Evolutionary conservation across 2,113 vertebrate species (phyloP).

Genomic region (Prolemur simus): DNA sequence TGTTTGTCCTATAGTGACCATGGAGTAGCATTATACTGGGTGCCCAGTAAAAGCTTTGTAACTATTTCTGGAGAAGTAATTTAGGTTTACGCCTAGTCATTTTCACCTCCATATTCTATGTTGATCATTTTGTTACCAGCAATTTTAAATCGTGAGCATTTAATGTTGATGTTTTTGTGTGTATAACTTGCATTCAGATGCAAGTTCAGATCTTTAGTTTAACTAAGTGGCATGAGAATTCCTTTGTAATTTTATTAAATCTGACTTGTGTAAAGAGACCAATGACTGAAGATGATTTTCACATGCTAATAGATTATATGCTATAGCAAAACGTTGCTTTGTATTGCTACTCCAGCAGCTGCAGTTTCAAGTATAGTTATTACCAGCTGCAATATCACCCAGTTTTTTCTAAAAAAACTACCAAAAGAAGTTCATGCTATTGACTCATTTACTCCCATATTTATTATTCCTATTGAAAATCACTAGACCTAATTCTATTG

Average conservation of each 20-base stretch:
- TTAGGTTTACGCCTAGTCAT: not conserved
- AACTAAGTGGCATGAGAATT: constrained; percentile 74
- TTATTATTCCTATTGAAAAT: constrained; percentile 85
- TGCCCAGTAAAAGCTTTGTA: not conserved
- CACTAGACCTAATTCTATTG: constrained; percentile 82
- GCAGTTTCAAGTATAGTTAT: constrained; percentile 83
- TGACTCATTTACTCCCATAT: constrained; percentile 85
- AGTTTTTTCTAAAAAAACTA: constrained; percentile 68
- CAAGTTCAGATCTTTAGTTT: not conserved
- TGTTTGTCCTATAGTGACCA: not conserved
- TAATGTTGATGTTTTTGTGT: constrained; percentile 17
- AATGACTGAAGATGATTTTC: constrained; percentile 70
- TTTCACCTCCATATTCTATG: not conserved
- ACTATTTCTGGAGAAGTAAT: not conserved
- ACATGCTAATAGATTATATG: constrained; percentile 81
- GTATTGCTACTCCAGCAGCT: constrained; percentile 77
- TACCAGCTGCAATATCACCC: constrained; percentile 82
- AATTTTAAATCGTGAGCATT: constrained; percentile 50
- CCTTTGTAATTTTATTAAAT: constrained; percentile 77
- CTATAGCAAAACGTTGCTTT: constrained; percentile 80
- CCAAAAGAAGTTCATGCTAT: constrained; percentile 83
- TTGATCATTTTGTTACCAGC: constrained; percentile 4
- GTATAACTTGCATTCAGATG: not conserved
- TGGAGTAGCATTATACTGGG: not conserved
- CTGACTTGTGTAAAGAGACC: constrained; percentile 74